These are phyloP conservation scores for Cynocephalus volans DNA, from an alignment of 2,113 vertebrate genomes.

Conservation along the genomic window DNA sequence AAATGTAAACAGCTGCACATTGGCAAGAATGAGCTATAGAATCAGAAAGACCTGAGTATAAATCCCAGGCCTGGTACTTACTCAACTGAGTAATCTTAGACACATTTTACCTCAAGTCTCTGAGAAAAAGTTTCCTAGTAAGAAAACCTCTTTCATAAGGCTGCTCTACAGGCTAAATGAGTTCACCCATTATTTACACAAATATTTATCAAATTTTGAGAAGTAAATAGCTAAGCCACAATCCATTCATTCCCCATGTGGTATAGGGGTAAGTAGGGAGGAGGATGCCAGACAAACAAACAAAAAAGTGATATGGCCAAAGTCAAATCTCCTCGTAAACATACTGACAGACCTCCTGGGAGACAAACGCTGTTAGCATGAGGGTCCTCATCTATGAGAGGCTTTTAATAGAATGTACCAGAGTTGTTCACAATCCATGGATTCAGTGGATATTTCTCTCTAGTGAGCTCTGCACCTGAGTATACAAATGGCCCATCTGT, in stretches of 20 bases:
- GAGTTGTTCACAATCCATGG: background rate
- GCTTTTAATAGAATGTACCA: background rate
- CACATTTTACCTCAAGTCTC: background rate
- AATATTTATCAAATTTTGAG: background rate
- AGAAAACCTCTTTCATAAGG: background rate
- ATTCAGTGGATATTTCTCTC: background rate
- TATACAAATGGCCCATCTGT: background rate
- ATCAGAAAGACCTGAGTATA: constrained; percentile 12
- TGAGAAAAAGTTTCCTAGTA: background rate
- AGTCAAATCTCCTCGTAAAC: constrained; percentile 30
- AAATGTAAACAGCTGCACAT: background rate
- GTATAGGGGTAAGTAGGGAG: background rate
- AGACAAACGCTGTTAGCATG: background rate
- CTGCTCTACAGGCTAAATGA: background rate
- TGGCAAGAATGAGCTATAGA: background rate
- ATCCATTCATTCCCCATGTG: background rate
- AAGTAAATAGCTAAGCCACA: background rate
- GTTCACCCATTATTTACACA: background rate
- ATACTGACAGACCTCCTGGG: background rate
- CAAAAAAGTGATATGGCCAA: background rate
- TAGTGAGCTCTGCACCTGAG: background rate
- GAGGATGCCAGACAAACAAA: background rate
- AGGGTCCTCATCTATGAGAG: background rate
- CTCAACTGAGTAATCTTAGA: background rate
- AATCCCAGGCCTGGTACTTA: background rate